Conservation (phyloP, 2,888 invertebrate species). For the Drosophila melanosoma region DNA sequence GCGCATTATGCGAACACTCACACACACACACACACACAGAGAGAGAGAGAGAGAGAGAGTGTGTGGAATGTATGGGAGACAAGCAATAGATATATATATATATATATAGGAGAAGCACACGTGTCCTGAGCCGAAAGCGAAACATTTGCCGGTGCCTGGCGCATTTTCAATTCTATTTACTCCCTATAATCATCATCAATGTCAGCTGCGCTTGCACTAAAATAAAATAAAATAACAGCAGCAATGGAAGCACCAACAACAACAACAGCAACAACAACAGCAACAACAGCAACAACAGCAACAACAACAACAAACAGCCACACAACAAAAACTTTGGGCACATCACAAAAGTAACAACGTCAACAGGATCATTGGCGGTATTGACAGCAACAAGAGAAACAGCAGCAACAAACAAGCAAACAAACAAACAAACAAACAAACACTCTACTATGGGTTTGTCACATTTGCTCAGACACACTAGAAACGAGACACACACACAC, state of each 20-base stretch:
- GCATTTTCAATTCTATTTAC: slow-evolving; percentile 82
- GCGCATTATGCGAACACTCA: slow-evolving; percentile 67
- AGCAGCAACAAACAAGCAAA: slow-evolving; percentile 22
- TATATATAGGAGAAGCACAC: slow-evolving; percentile 24
- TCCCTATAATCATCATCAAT: slow-evolving; percentile 83
- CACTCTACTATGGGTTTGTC: slow-evolving; percentile 34
- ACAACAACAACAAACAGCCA: slow-evolving; percentile 20
- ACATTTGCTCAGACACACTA: slow-evolving; percentile 52
- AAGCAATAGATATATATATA: neutral
- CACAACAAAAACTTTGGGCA: slow-evolving; percentile 23
- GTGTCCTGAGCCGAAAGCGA: slow-evolving; percentile 33
- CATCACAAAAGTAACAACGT: slow-evolving; percentile 59
- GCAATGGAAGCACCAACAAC: slow-evolving; percentile 8
- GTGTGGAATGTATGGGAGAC: neutral
- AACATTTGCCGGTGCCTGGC: slow-evolving; percentile 36
- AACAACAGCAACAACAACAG: slow-evolving; percentile 13
- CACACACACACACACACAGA: slow-evolving; percentile 12
- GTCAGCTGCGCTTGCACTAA: slow-evolving; percentile 79
- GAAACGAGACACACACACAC: slow-evolving; percentile 9
- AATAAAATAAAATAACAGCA: slow-evolving; percentile 59
- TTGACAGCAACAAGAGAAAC: slow-evolving; percentile 47
- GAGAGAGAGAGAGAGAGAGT: no score
- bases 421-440: neutral
- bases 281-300: slow-evolving; percentile 24
- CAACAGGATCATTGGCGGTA: slow-evolving; percentile 76